A percentile compares a stretch with the other conserved stretches of the same genome.
Conservation (phyloP, 2,888 invertebrate species). For the Calameuta idolon region DNA sequence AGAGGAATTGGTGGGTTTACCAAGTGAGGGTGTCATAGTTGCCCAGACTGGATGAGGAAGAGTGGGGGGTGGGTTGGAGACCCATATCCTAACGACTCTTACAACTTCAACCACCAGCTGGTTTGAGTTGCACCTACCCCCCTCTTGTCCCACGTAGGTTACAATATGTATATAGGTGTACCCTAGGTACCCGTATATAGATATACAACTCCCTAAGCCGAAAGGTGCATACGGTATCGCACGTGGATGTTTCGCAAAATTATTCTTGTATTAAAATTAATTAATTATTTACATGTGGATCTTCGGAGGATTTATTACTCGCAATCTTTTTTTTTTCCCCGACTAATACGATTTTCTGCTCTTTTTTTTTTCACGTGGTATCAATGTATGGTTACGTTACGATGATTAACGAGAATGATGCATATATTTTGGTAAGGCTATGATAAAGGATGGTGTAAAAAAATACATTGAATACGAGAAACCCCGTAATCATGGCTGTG, state of each 20-base stretch:
- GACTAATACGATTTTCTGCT: neutral
- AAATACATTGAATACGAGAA: neutral
- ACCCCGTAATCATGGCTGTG: slow-evolving; percentile 19
- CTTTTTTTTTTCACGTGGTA: neutral
- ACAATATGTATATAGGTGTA: neutral
- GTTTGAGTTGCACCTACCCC: slow-evolving; percentile 47
- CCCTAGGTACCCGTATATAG: neutral
- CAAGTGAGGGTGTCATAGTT: neutral
- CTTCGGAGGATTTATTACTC: neutral
- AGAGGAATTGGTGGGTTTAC: slow-evolving; percentile 7
- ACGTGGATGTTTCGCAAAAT: neutral
- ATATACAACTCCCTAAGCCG: neutral
- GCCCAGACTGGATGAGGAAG: slow-evolving; percentile 10
- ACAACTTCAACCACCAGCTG: slow-evolving; percentile 62
- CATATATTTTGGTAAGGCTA: neutral
- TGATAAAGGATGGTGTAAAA: neutral
- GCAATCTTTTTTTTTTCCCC: no score
- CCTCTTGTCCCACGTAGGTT: slow-evolving; percentile 14
- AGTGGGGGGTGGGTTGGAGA: slow-evolving; percentile 37
- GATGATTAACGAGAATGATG: neutral
- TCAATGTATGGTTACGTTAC: neutral
- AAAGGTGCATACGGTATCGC: neutral
- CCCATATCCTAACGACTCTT: slow-evolving; percentile 61
- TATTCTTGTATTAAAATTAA: neutral
- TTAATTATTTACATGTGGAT: neutral